phyloP scores from a whole-genome alignment of 2,113 vertebrate species.

The Thalassarche chlororhynchos region DNA sequence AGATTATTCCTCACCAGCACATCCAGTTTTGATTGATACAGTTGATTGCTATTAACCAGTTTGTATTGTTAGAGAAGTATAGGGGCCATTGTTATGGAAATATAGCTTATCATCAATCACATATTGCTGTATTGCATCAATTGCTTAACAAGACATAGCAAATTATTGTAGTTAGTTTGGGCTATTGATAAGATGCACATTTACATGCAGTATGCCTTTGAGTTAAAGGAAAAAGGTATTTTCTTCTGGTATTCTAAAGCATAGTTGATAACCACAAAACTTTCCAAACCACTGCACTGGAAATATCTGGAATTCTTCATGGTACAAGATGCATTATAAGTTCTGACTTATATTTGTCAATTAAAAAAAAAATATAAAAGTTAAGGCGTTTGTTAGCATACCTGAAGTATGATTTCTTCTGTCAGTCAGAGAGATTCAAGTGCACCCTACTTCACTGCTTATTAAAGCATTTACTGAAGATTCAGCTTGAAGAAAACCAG shows the following conservation, averaged over 20 bases:
- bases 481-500: not conserved
- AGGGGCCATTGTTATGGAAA: not conserved
- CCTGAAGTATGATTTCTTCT: not conserved
- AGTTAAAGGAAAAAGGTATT: not conserved
- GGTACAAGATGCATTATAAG: not conserved
- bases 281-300: not conserved
- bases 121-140: not conserved
- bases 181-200: not conserved
- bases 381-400: not conserved
- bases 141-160: not conserved
- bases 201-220: not conserved
- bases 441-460: not conserved
- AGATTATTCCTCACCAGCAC: not conserved
- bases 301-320: not conserved
- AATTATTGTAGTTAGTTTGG: not conserved
- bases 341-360: not conserved
- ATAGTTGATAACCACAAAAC: not conserved
- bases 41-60: not conserved
- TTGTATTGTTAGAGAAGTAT: not conserved
- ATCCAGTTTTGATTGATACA: not conserved
- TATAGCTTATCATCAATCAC: not conserved
- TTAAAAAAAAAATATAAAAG: not conserved
- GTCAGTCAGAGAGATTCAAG: not conserved
- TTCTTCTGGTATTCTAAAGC: not conserved
- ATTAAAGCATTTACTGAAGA: not conserved